Evolutionary conservation across 2,113 vertebrate genomes (phyloP), one percentile per base, ranked within the genome.

Genomic region (Erythrocercus mccallii): DNA sequence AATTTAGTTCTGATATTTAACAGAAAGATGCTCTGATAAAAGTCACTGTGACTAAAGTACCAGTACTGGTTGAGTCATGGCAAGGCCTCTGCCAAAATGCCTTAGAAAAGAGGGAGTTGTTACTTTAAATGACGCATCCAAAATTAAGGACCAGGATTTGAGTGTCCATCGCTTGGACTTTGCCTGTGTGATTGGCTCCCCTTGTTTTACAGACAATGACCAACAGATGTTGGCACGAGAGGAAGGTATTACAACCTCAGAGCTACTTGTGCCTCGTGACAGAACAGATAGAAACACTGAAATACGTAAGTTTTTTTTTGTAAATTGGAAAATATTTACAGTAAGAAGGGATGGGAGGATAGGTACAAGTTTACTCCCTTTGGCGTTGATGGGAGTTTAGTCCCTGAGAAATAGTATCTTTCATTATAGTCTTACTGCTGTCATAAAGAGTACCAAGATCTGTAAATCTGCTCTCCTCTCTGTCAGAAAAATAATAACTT

Each of bases 21-120:
- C 45, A 72, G 37, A 50, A 65, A 58, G 47, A 72, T 12, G 61
- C 13, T 85, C n/a, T 40, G 72, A 47, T 50, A 54, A 74, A 88
- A 90, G 33, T 61, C 3, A 5, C 25, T 93, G 51, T 81, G 80
- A 44, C 35, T 31, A 13, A 69, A 81, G 25, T 62, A 73, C 31
- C 28, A 35, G 31, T 1, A 1, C 8, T 66, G 54, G 40, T 4
- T 1, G 2, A 68, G 62, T 78, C 10, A 2, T 21, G 14, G 42
- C 35, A 66, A 38, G 21, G 57, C 23, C 73, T 89, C 69, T 81
- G 48, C 37, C 57, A n/a, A 47, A 47, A 3, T 37, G 21, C 48
- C 24, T 51, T 42, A 31, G 61, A 30, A 68, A 71, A 60, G 53
- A 60, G 21, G 15, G 42, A 68, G 23, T 76, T 23, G 2, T 51